phyloP scores from a whole-genome alignment of 64 coral and sea anemone genomes.

The Anthopleura sola region DNA sequence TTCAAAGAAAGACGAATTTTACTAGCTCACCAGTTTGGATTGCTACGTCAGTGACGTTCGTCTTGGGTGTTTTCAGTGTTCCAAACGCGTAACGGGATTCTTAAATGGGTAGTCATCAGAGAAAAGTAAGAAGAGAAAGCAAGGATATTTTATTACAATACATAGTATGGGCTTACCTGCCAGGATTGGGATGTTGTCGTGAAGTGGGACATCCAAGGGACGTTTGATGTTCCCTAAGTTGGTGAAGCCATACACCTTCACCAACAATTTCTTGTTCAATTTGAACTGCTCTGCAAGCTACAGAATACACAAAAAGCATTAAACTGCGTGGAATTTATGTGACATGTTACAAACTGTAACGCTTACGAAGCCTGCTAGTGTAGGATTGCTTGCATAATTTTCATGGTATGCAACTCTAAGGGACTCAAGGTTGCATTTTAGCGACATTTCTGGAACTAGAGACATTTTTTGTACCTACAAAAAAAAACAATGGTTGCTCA shows the following conservation, averaged over 20 bases:
- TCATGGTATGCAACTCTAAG: not conserved
- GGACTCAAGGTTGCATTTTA: not conserved
- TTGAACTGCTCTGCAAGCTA: not conserved
- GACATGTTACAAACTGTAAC: not conserved
- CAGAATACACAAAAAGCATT: not conserved
- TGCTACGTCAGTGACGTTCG: too few relatives aligned
- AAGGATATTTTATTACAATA: not conserved
- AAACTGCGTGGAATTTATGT: not conserved
- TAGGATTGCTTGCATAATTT: not conserved
- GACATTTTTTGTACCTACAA: too few relatives aligned
- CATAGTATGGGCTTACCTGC: not conserved
- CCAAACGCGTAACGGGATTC: too few relatives aligned
- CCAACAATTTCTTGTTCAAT: not conserved
- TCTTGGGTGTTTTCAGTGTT: too few relatives aligned
- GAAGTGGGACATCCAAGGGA: not conserved
- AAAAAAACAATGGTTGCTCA: too few relatives aligned
- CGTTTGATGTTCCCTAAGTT: not conserved
- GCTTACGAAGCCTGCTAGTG: not conserved
- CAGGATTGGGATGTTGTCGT: not conserved
- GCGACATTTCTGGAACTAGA: not conserved
- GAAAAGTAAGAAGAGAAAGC: not conserved
- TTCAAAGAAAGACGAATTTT: too few relatives aligned
- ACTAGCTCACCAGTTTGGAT: too few relatives aligned
- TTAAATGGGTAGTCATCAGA: not conserved
- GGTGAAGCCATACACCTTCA: not conserved